Conservation (phyloP, 2,113 vertebrate species). For the Eptatretus burgeri region DNA sequence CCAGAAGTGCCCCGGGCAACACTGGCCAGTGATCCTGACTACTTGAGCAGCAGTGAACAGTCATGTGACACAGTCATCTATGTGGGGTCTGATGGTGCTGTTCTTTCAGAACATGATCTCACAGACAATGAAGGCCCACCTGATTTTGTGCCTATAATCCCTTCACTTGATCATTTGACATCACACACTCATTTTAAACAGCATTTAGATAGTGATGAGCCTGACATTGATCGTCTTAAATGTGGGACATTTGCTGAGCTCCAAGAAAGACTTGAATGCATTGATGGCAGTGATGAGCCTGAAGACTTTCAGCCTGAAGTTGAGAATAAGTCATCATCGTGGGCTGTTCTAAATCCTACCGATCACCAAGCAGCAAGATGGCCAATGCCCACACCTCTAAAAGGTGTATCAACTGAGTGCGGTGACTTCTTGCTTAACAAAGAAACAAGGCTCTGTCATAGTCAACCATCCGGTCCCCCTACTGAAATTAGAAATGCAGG, state of each 20-base stretch:
- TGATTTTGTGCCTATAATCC: conserved; percentile 78
- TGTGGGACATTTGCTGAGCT: conserved; percentile 96
- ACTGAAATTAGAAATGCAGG: no score
- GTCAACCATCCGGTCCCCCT: no score
- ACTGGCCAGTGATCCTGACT: conserved; percentile 64
- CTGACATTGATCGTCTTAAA: conserved; percentile 62
- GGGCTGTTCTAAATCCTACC: no score
- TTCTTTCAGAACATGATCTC: conserved; percentile 70
- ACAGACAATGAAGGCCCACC: conserved; percentile 86
- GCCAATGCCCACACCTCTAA: no score
- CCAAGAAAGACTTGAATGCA: conserved; percentile 74
- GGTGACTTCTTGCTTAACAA: no score
- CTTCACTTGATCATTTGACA: conserved; percentile 28
- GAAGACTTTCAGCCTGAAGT: conserved; percentile 21
- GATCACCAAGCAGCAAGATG: no score
- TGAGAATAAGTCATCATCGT: no score
- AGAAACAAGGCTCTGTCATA: no score
- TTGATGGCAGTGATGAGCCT: conserved; percentile 76
- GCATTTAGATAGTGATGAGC: conserved; percentile 2
- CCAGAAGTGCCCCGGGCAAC: conserved; percentile 36
- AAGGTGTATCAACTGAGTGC: no score
- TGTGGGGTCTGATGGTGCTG: conserved; percentile 59
- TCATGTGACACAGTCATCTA: conserved; percentile 96
- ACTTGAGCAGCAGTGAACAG: conserved; percentile 92
- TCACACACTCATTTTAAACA: background rate